These are phyloP conservation scores for Tolmerus cingulatus DNA, from an alignment of 2,888 invertebrate species.

Conservation along the genomic window DNA sequence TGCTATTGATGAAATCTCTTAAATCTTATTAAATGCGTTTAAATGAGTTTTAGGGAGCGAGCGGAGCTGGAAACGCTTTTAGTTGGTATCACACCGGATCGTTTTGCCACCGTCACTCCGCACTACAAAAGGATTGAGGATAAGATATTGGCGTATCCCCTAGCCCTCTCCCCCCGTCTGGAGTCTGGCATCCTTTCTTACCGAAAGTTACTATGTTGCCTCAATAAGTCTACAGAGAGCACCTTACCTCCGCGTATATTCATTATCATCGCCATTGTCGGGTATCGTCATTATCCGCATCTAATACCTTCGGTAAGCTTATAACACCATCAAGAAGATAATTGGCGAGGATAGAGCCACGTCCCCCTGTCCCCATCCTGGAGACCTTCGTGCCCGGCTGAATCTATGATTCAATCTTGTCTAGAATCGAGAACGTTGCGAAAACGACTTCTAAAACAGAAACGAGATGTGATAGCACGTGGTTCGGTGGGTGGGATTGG, in stretches of 20 bases:
- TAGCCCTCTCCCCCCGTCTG: neutral
- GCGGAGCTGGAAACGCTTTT: neutral
- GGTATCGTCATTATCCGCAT: slow-evolving; percentile 33
- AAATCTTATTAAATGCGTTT: slow-evolving; percentile 16
- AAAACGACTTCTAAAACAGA: slow-evolving; percentile 30
- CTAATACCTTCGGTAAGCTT: slow-evolving; percentile 33
- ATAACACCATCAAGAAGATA: slow-evolving; percentile 43
- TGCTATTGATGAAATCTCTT: neutral
- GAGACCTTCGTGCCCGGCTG: neutral
- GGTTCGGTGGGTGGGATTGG: neutral
- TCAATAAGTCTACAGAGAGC: neutral
- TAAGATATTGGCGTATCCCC: neutral
- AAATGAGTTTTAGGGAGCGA: neutral
- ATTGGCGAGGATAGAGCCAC: slow-evolving; percentile 27
- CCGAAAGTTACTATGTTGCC: neutral
- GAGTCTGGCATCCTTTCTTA: neutral
- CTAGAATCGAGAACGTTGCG: neutral
- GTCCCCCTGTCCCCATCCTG: neutral
- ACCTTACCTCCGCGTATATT: slow-evolving; percentile 34
- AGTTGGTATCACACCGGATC: neutral
- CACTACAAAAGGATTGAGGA: neutral
- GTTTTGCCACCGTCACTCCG: neutral
- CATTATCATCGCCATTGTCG: slow-evolving; percentile 39
- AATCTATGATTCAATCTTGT: slow-evolving; percentile 32
- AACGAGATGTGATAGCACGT: slow-evolving; percentile 33